Evolutionary conservation across 2,113 vertebrate species (phyloP).

Genomic region (Ceyx melanurus): DNA sequence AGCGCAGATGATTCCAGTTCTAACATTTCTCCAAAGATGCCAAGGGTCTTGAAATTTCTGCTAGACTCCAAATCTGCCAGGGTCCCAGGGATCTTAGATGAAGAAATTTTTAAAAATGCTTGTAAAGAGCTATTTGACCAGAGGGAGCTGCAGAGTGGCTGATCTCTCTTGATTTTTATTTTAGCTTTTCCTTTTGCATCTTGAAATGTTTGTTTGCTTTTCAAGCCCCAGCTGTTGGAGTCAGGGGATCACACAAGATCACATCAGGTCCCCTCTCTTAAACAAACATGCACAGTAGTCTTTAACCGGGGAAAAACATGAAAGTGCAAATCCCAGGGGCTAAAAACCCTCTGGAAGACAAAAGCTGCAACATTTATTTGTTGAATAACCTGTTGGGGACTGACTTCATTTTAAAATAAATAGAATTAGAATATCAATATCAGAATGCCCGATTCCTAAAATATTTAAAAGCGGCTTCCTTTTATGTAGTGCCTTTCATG

Average conservation of each 20-base stretch:
- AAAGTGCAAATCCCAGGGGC: conserved; percentile 54
- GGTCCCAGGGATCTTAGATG: background rate
- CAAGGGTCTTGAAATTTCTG: background rate
- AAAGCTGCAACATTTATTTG: conserved; percentile 61
- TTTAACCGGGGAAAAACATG: conserved; percentile 44
- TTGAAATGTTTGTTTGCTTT: conserved; percentile 22
- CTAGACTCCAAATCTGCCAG: background rate
- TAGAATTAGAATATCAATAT: conserved; percentile 60
- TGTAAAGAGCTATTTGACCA: background rate
- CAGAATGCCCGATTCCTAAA: background rate
- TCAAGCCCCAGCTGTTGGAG: conserved; percentile 24
- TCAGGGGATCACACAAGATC: conserved; percentile 25
- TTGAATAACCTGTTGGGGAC: conserved; percentile 62
- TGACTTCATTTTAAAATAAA: conserved; percentile 56
- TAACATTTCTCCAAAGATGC: fast-evolving
- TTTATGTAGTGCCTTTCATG: conserved; percentile 55
- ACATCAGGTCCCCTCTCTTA: conserved; percentile 43
- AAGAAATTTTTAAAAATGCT: background rate
- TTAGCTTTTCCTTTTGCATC: background rate
- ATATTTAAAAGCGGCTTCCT: conserved; percentile 56
- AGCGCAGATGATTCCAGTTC: background rate
- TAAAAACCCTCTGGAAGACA: conserved; percentile 41
- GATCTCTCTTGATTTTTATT: background rate
- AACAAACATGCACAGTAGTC: conserved; percentile 12
- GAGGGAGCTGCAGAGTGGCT: background rate